Base-by-base conservation (phyloP, 2,888 invertebrate genomes). In the Pseudococcus longispinus region DNA sequence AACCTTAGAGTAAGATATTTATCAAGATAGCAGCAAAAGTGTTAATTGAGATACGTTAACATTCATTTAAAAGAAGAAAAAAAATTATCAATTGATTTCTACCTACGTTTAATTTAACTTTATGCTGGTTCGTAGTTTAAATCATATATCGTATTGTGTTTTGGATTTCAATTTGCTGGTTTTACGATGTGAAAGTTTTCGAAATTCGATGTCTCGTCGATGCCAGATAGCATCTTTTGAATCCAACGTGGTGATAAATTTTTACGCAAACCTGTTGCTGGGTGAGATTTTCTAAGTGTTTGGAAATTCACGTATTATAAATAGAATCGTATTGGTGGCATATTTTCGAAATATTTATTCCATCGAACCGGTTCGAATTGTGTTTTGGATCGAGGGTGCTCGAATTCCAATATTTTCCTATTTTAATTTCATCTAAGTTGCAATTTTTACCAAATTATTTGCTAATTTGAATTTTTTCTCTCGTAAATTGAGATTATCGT, bases 21-120 rank as follows among this genome's bases (percentile, higher is more conserved):
- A 74, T 74, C 74, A 74, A 74, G 74, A 74, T 74, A 74, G 29
- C 74, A 74, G 37, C 74, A 74, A 74, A 74, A 74, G 74, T 74
- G 74, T 74, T 74, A 74, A 74, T 74, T 74, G 74, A 74, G 74
- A 37, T 32, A 74, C n/a, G 74, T 74, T 74, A 37, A 74, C 74
- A 74, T 74, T 74, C 74, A 74, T 74, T 70, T 32, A 65, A 65
- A 65, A 65, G 13, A 60, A 3, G 26, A 65, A 65, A 65, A 65
- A 65, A 65, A 32, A 37, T 37, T 74, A 32, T 74, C 74, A 74
- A 74, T 74, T 74, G 74, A 74, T 74, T 74, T 37, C 74, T 74
- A 37, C 74, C 74, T 37, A 74, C 74, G 26, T 29, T 70, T 74
- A 74, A 74, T 74, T 74, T 74, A 74, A 29, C n/a, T 18, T 15